Evolutionary conservation across 2,113 vertebrate species (phyloP), one percentile per base, ranked within the genome.

Genomic region (Capricornis sumatraensis): DNA sequence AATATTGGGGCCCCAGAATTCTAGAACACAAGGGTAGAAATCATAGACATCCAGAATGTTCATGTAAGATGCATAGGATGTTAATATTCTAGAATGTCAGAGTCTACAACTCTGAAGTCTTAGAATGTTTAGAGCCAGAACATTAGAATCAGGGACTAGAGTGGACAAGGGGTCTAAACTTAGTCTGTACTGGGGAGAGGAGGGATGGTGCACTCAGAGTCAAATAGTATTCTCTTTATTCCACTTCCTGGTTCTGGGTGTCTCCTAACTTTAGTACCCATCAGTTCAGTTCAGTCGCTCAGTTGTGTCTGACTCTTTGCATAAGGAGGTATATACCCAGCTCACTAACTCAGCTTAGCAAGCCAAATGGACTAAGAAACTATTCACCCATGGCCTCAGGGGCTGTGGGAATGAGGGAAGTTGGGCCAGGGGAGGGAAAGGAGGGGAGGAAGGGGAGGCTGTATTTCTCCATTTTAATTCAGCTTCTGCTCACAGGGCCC

Each of bases 401-500:
- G 89, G 57, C 36, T 50, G 17, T 10, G 10, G 17, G 43, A 67
- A 57, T 13, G 76, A 89, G n/a, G 52, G 43, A 28, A 43, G 62
- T 27, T 21, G 40, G 52, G 19, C 9, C 0, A 5, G 14, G 8
- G 33, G 28, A 57, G 78, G 19, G 43, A 30, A 36, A 40, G 67
- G n/a, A 74, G 19, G n/a, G 67, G n/a, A 74, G n/a, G 36, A 74
- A 40, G n/a, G 28, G n/a, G 93, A 83, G 57, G 94, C 71, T 43
- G 36, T 76, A 53, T 91, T 95, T 98, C 89, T 96, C 74, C 91
- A 95, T 95, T 97, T 97, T 95, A 94, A 98, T 97, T 97, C 94
- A 91, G 91, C 93, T 91, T 64, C 89, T 83, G 95, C 58, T 97
- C 83, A 52, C 78, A 4, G 83, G 96, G 96, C 97, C 97, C 98